Conservation (phyloP, 2,113 vertebrate genomes). For the Gymnobelideus leadbeateri region DNA sequence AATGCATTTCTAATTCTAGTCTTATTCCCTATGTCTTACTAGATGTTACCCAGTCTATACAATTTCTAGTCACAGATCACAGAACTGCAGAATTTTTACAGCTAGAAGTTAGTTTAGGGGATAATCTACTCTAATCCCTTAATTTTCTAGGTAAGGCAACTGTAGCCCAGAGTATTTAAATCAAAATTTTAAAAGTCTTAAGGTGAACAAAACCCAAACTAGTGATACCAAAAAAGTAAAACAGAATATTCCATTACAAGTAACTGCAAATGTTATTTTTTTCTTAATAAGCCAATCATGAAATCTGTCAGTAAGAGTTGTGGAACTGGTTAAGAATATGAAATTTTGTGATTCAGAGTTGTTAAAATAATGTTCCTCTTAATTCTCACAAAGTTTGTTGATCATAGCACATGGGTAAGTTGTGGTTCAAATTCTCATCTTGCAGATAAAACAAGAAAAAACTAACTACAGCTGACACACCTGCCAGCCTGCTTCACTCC, state of each 20-base stretch:
- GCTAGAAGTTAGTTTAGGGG: not conserved
- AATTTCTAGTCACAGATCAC: not conserved
- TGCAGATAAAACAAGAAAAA: not conserved
- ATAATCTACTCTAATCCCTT: not conserved
- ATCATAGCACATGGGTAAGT: not conserved
- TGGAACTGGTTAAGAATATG: not conserved
- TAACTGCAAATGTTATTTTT: not conserved
- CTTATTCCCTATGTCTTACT: constrained; percentile 21
- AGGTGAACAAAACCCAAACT: constrained; percentile 29
- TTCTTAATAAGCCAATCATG: not conserved
- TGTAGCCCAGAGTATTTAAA: not conserved
- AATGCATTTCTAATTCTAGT: constrained; percentile 4
- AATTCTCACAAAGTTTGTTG: not conserved
- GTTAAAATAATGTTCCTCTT: not conserved
- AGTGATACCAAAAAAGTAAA: not conserved
- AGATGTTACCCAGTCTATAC: not conserved
- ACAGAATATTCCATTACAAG: not conserved
- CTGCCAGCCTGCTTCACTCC: no score
- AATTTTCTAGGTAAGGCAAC: not conserved
- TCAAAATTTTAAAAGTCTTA: not conserved
- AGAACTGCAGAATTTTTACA: not conserved
- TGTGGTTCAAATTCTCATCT: not conserved
- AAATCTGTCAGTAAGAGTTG: not conserved
- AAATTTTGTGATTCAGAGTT: not conserved
- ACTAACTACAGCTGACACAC: no score